Conservation (phyloP, 2,888 invertebrate genomes). For the Adela reaumurella region DNA sequence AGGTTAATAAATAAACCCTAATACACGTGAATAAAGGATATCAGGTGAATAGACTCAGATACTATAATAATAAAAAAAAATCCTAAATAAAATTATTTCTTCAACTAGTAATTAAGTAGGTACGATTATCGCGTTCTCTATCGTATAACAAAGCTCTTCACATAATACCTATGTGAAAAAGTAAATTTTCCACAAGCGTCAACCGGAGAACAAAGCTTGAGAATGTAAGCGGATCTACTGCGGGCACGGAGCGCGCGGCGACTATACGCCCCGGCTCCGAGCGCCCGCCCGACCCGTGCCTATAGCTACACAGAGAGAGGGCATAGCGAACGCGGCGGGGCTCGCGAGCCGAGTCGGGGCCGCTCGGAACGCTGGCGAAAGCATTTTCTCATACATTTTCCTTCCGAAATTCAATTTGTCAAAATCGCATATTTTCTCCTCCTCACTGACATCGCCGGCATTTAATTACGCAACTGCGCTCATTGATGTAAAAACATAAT, state of each 20-base stretch:
- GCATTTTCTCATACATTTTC: neutral
- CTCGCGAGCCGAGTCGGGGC: conserved; percentile 7
- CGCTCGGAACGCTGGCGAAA: neutral
- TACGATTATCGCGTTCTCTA: too few relatives aligned
- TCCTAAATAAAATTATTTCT: too few relatives aligned
- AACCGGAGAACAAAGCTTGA: too few relatives aligned
- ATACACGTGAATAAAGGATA: too few relatives aligned
- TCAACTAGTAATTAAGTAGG: too few relatives aligned
- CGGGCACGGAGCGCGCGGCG: neutral
- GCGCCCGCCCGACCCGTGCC: conserved; percentile 8
- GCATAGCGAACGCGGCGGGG: conserved; percentile 6
- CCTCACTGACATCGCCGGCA: neutral
- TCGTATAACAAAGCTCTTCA: too few relatives aligned
- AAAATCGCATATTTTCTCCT: neutral
- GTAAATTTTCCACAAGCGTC: too few relatives aligned
- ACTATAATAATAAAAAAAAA: too few relatives aligned
- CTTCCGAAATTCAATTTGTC: neutral
- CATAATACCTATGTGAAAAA: too few relatives aligned
- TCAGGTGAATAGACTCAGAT: too few relatives aligned
- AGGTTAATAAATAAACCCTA: too few relatives aligned
- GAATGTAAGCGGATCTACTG: too few relatives aligned
- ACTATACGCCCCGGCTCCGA: neutral
- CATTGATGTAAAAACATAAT: neutral
- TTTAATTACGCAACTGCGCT: neutral
- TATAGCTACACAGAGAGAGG: conserved; percentile 6